Percentiles rank a stretch among this genome's conserved stretches.
phyloP scores from a whole-genome alignment of 2,888 invertebrate species.

The Melipona beecheii region DNA sequence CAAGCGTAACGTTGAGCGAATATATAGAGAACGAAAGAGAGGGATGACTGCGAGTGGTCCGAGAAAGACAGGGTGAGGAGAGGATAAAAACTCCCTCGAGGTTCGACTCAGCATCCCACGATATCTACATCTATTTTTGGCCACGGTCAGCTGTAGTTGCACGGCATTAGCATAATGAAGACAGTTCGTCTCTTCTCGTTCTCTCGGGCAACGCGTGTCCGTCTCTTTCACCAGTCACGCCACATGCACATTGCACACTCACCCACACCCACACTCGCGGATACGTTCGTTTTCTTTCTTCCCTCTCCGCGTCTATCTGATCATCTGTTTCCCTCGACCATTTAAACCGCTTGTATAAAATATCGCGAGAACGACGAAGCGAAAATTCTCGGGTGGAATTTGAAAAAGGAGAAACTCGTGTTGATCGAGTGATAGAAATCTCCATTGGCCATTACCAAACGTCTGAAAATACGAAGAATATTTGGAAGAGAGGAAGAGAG shows the following conservation, averaged over 20 bases:
- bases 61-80: slow-evolving; percentile 47
- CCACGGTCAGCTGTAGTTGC: slow-evolving; percentile 79
- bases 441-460: not conserved
- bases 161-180: slow-evolving; percentile 82
- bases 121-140: slow-evolving; percentile 79
- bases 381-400: slow-evolving; percentile 7
- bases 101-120: slow-evolving; percentile 72
- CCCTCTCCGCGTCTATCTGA: slow-evolving; percentile 55
- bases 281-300: not conserved
- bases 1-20: slow-evolving; percentile 63
- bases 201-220: slow-evolving; percentile 53
- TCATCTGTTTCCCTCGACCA: slow-evolving; percentile 44
- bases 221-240: slow-evolving; percentile 70
- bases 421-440: not conserved
- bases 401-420: not conserved
- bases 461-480: not conserved
- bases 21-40: slow-evolving; percentile 48
- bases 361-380: slow-evolving; percentile 57
- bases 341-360: slow-evolving; percentile 41
- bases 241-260: not conserved
- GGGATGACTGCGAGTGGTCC: slow-evolving; percentile 21
- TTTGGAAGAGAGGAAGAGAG: not conserved
- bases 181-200: slow-evolving; percentile 67
- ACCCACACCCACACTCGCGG: not conserved
- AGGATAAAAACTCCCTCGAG: slow-evolving; percentile 68